A percentile compares a stretch with the other conserved stretches of the same genome.
phyloP scores from a whole-genome alignment of 1,140 invertebrate genomes.

The Cecropterus lyciades region DNA sequence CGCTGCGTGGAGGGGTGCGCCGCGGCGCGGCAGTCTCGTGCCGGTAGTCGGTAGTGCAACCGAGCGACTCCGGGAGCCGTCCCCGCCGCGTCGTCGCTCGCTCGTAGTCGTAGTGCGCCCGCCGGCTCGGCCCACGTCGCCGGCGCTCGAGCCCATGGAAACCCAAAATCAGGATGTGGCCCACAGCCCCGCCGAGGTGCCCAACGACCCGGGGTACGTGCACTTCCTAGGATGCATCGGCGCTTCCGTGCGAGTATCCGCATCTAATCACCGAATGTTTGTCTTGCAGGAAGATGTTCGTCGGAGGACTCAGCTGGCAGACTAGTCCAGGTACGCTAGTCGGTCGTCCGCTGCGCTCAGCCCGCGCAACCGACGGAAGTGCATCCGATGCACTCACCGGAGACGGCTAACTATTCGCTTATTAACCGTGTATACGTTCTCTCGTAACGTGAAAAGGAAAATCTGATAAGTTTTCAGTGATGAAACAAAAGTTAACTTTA shows the following conservation, averaged over 20 bases:
- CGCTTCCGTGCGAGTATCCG: constrained; percentile 46
- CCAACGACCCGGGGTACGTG: constrained; percentile 95
- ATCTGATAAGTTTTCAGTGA: constrained; percentile 59
- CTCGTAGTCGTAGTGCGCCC: constrained; percentile 85
- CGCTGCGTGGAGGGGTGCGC: constrained; percentile 77
- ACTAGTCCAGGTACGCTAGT: constrained; percentile 97
- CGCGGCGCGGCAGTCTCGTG: constrained; percentile 88
- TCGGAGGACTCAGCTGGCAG: constrained; percentile 99
- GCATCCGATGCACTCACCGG: constrained; percentile 68
- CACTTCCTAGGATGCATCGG: constrained; percentile 52
- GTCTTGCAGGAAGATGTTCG: constrained; percentile 99
- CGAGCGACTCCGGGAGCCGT: constrained; percentile 88
- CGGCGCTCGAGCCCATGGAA: constrained; percentile 86
- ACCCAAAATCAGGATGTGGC: constrained; percentile 90
- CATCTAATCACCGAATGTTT: constrained; percentile 79
- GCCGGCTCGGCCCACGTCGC: constrained; percentile 63
- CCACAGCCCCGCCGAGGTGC: constrained; percentile 92
- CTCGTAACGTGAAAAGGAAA: constrained; percentile 47
- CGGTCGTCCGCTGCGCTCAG: constrained; percentile 52
- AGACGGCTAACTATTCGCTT: constrained; percentile 54
- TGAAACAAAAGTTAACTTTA: constrained; percentile 53
- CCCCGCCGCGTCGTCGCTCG: constrained; percentile 86
- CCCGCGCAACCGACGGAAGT: constrained; percentile 61
- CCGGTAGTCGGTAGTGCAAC: constrained; percentile 90
- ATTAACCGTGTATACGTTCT: constrained; percentile 49